Base-by-base conservation (phyloP, 2,113 vertebrate species). In the Pseudolaguvia tuberculata region DNA sequence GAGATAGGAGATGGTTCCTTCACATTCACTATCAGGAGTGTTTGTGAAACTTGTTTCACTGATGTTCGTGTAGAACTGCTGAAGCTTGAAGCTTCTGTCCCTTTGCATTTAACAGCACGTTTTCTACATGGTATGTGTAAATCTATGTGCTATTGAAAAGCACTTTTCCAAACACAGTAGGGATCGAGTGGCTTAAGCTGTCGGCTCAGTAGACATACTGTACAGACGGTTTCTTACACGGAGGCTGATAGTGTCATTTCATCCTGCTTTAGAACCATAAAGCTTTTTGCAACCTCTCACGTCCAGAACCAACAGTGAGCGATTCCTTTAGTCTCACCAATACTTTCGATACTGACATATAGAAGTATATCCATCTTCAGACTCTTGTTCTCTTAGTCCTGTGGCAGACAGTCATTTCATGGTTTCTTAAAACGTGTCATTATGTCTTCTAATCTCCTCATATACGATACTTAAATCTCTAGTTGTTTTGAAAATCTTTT, bases 191-290 rank as follows among this genome's bases (percentile, higher is more conserved):
- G 56, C 75, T 74, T 73, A 77, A 77, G 66, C 78, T 70, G 74
- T 59, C 80, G 73, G 57, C 59, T 72, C 67, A 55, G 47, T 52
- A 68, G 72, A 76, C 65, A 71, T 68, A 71, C 78, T 75, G 78
- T 68, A 71, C 78, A 77, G 81, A 48, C 51, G 57, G 71, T 78
- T 72, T 80, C 81, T 75, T 35, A 45, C 23, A 58, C 61, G 15
- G 59, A 69, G 72, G 63, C 76, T 70, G 72, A 82, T 72, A 53
- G 72, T 80, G 78, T 82, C 81, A 82, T 35, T 80, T 79, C 73
- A 68, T 51, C 35, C 21, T 3, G 69, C 73, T 77, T 79, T 78
- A 78, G 48, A 70, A 62, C 66, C 67, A 65, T 72, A 68, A 50
- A 53, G 65, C 62, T 57, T 78, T 71, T 80, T 72, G 78, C 81